Evolutionary conservation across 2,797 vertebrate genomes (phyloP), one percentile per base, ranked within the genome.

Genomic region (Mormyrus hasselquistii): DNA sequence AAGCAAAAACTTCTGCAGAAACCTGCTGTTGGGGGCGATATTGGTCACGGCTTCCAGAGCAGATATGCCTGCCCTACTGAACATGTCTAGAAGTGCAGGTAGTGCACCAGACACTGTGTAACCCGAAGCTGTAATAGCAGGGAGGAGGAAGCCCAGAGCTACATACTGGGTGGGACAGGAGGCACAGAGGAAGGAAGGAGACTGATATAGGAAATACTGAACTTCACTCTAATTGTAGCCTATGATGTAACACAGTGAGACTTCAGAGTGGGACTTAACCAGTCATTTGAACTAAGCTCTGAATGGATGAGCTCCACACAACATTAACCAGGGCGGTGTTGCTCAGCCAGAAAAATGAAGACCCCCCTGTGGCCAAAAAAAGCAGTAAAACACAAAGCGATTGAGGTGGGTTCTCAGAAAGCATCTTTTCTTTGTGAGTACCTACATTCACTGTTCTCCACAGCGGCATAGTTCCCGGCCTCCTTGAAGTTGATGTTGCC

Each of bases 371-470:
- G 19, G 38, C 4, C 4, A 76, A 83, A 83, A 83, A 49, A 83
- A 38, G 5, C 79, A 44, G 19, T 4, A 44, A 49, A 83, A 22
- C 44, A 22, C 19, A 10, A 50, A 50, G n/a, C 14, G 1, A 79
- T 44, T 44, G 82, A 47, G n/a, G 82, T 14, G 4, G 2, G 44
- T 38, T 55, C 12, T n/a, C 69, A 69, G 44, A 25, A 16, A 25
- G 44, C 44, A 16, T 14, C 9, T 41, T 76, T 38, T 8, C 38
- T 44, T 44, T 44, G 82, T 7, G 82, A 65, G 89, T 92, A 97
- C 98, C 93, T 94, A 99, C 99, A 99, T 94, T 99, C 99, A 90
- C 99, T 97, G 0, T 97, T 99, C 94, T 99, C 99, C 93, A 99
- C 99, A 0, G 95, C 98, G 0, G 99, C 99, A 0, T 99, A 99